Percentiles rank a stretch among this genome's conserved stretches.
Evolutionary conservation across 2,113 vertebrate species (phyloP).

Genomic region (Phaethornis superciliosus): DNA sequence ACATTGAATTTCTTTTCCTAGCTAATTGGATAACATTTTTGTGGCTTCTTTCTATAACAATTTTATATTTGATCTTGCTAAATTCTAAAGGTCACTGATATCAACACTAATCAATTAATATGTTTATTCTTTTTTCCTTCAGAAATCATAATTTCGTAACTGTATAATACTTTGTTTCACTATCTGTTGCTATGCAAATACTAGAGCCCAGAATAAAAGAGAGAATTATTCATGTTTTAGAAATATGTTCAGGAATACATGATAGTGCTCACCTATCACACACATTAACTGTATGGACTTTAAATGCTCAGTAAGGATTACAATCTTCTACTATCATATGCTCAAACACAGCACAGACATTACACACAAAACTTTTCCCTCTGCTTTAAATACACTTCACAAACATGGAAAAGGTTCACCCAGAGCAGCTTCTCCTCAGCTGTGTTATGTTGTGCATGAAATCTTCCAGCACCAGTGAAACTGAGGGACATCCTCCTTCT

Average conservation of each 20-base stretch:
- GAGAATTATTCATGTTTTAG: neutral
- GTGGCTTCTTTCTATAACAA: neutral
- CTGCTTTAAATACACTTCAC: neutral
- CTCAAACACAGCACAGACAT: neutral
- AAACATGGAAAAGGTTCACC: neutral
- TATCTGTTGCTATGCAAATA: neutral
- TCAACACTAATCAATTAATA: neutral
- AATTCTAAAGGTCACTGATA: neutral
- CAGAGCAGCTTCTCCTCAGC: neutral
- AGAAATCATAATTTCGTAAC: neutral
- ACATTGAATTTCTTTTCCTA: neutral
- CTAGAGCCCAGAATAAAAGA: neutral
- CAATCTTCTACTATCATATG: neutral
- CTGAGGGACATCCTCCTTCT: neutral
- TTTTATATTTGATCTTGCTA: neutral
- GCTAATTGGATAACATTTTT: neutral
- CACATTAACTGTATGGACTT: neutral
- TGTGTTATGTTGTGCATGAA: neutral
- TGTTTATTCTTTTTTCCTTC: neutral
- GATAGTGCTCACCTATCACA: neutral
- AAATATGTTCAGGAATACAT: neutral
- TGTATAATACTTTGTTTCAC: neutral
- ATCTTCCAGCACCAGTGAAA: neutral
- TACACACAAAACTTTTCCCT: neutral
- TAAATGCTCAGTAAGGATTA: neutral